These are phyloP conservation scores for Drosophila formosana DNA, from an alignment of 2,888 invertebrate genomes.

Conservation along the genomic window DNA sequence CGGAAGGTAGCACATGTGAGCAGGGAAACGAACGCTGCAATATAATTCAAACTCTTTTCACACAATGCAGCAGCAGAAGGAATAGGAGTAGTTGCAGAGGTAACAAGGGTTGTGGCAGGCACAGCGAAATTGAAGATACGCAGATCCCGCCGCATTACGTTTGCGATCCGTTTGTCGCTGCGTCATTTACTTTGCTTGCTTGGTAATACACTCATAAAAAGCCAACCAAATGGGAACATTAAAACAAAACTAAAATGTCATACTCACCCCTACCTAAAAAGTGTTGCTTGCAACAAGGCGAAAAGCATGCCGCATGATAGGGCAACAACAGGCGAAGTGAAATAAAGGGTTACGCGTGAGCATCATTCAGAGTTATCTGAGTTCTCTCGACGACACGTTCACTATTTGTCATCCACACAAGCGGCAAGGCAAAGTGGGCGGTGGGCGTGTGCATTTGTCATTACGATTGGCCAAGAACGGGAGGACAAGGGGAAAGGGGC, in stretches of 20 bases:
- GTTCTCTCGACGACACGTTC: slow-evolving; percentile 10
- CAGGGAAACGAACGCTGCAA: slow-evolving; percentile 33
- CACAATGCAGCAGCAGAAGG: slow-evolving; percentile 16
- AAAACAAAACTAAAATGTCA: slow-evolving; percentile 79
- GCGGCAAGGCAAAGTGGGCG: slow-evolving; percentile 59
- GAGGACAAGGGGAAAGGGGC: background rate
- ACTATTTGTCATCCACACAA: slow-evolving; percentile 56
- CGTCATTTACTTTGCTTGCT: slow-evolving; percentile 54
- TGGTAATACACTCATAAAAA: slow-evolving; percentile 80
- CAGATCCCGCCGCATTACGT: slow-evolving; percentile 24
- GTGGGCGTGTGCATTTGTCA: slow-evolving; percentile 78
- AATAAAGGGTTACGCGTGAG: background rate
- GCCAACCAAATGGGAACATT: slow-evolving; percentile 67
- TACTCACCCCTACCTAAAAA: slow-evolving; percentile 51
- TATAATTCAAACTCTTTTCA: slow-evolving; percentile 56
- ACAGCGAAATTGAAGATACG: slow-evolving; percentile 11
- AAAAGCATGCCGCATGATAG: slow-evolving; percentile 70
- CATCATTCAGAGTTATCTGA: too few species aligned
- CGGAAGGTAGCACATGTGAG: slow-evolving; percentile 52
- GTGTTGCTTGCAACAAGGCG: slow-evolving; percentile 44
- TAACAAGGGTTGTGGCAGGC: slow-evolving; percentile 50
- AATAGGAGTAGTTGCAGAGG: slow-evolving; percentile 1
- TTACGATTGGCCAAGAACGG: slow-evolving; percentile 51
- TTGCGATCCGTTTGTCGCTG: slow-evolving; percentile 32
- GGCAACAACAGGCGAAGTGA: slow-evolving; percentile 53